phyloP scores from a whole-genome alignment of 1,140 invertebrate genomes.

The Apis dorsata region DNA sequence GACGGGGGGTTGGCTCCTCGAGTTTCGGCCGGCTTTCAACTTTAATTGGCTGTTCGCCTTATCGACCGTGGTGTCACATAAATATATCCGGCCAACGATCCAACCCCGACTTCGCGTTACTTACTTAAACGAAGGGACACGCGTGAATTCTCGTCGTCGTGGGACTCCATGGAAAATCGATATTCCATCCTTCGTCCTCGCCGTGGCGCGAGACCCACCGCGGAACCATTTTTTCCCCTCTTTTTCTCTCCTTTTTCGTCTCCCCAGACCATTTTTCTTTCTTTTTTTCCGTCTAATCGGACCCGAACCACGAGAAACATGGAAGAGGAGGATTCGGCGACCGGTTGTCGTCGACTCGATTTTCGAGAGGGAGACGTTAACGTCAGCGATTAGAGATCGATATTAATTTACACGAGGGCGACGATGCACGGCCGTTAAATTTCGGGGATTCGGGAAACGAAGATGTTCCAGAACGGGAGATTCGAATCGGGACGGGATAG shows the following conservation, averaged over 20 bases:
- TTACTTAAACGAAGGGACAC: too few species aligned
- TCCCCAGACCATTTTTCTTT: too few species aligned
- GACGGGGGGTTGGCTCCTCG: constrained; percentile 58
- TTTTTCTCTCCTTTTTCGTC: not conserved
- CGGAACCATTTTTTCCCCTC: too few species aligned
- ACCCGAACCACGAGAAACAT: not conserved
- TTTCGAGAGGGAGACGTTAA: constrained; percentile 16
- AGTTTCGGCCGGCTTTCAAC: constrained; percentile 56
- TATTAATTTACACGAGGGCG: not conserved
- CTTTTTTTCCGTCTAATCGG: not conserved
- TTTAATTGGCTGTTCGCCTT: constrained; percentile 68
- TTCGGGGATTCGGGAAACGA: not conserved
- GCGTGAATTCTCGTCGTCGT: too few species aligned
- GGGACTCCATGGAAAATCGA: too few species aligned
- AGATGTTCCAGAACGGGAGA: not conserved
- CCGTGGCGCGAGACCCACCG: too few species aligned
- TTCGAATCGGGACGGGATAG: not conserved
- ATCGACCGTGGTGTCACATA: constrained; percentile 66
- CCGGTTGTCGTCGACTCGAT: constrained; percentile 23
- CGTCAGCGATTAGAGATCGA: constrained; percentile 1
- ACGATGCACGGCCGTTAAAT: not conserved
- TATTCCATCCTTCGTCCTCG: too few species aligned
- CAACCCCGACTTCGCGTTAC: too few species aligned
- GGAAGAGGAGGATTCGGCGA: constrained; percentile 7
- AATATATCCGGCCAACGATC: constrained; percentile 49